phyloP scores from a whole-genome alignment of 2,888 invertebrate genomes.

The Sclerodermus sp. region DNA sequence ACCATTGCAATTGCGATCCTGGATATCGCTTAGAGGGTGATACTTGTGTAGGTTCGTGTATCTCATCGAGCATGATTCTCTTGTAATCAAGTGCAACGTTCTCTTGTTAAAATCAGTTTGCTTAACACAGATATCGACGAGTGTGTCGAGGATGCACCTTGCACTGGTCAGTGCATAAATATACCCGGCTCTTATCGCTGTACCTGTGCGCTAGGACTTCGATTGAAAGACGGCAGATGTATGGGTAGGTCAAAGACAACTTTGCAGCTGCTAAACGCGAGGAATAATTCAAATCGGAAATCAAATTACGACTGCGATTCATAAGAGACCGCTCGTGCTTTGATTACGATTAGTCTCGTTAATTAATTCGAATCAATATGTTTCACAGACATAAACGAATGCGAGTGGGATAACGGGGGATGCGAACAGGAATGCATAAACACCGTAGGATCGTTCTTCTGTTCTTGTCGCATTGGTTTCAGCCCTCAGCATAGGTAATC shows the following conservation, averaged over 20 bases:
- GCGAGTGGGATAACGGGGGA: constrained; percentile 49
- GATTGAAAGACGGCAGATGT: constrained; percentile 33
- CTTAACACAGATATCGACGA: constrained; percentile 46
- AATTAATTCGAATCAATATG: too few relatives aligned
- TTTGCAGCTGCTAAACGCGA: too few relatives aligned
- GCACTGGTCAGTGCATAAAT: constrained; percentile 49
- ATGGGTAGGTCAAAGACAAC: constrained; percentile 33
- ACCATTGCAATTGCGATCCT: constrained; percentile 45
- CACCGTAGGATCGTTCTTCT: constrained; percentile 48
- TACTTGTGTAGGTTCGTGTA: constrained; percentile 45
- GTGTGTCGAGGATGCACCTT: constrained; percentile 38
- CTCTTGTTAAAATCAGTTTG: not conserved
- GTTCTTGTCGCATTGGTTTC: constrained; percentile 48
- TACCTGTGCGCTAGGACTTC: constrained; percentile 43
- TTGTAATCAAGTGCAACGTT: not conserved
- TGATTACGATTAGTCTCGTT: too few relatives aligned
- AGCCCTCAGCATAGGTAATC: constrained; percentile 39
- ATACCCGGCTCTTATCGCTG: constrained; percentile 48
- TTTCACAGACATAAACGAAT: constrained; percentile 52
- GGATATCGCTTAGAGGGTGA: constrained; percentile 42
- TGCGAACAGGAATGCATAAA: constrained; percentile 55
- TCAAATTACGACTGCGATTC: too few relatives aligned
- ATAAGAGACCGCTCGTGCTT: too few relatives aligned
- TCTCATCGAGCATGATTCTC: constrained; percentile 12
- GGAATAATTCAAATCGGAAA: too few relatives aligned